Base-by-base conservation (phyloP, 2,888 invertebrate species). In the Sympetrum striolatum region DNA sequence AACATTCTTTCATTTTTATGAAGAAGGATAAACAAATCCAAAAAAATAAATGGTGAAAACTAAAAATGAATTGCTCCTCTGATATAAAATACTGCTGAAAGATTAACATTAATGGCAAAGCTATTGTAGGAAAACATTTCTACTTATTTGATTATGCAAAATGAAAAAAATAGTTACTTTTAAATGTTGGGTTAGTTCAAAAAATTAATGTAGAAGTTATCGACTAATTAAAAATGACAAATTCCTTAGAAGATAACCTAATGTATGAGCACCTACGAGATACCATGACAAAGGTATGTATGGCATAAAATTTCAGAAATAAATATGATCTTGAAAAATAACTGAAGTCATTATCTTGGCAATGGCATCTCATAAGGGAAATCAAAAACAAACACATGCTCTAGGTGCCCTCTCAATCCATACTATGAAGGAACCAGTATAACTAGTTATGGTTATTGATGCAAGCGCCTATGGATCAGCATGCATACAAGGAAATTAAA, bases 311-410 rank as follows among this genome's bases (percentile, higher is more conserved):
- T 31, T 31, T 73, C 73, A 73, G 14, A 15, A 73, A 73, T 18
- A 25, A 25, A 15, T 18, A 53, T 8, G 18, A 53, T 15, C 73
- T 12, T 73, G 1, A 31, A 14, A 14, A 31, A 73, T 31, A 25
- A 73, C 22, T 14, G 73, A 73, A 31, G 31, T 22, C 22, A n/a
- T 22, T 82, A 53, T 39, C 60, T 37, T 53, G 37, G 37, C 31
- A 86, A 86, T 86, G 60, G n/a, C n/a, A n/a, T 37, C 64, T 37
- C 35, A 60, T 22, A 86, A 37, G 86, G 53, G 58, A 86, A 60
- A 60, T 73, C 31, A 86, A 60, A 60, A 86, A 86, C 86, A 60
- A 60, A 82, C 37, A 64, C 86, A 86, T 86, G 86, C 86, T 86
- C 60, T 60, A 60, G 15, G 39, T 37, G 37, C 60, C 82, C 58